Evolutionary conservation across 1,140 invertebrate genomes (phyloP).

Genomic region (Microvelia longipes): DNA sequence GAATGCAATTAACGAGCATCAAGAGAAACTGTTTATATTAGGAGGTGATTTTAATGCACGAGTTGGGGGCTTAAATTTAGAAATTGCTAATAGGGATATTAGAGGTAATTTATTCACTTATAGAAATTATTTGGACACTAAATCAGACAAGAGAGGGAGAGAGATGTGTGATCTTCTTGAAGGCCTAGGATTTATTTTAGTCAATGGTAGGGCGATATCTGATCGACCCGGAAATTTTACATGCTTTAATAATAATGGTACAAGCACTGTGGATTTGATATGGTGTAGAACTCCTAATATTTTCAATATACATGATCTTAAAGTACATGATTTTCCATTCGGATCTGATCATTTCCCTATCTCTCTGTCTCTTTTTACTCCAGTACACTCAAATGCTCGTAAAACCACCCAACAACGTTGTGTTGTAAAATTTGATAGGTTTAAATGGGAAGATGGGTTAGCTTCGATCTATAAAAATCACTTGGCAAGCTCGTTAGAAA

Average conservation of each 20-base stretch:
- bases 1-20: not conserved
- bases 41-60: not conserved
- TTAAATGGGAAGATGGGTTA: not conserved
- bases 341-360: not conserved
- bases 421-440: not conserved
- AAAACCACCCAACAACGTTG: not conserved
- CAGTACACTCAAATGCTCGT: not conserved
- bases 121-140: not conserved
- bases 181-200: constrained; percentile 1
- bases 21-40: not conserved
- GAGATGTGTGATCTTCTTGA: not conserved
- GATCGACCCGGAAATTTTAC: not conserved
- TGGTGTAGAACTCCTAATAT: not conserved
- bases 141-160: not conserved
- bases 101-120: not conserved
- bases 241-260: not conserved
- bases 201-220: not conserved
- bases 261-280: constrained; percentile 1
- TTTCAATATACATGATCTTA: not conserved
- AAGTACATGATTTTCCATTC: not conserved
- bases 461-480: not conserved
- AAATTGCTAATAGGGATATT: not conserved
- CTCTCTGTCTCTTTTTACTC: not conserved
- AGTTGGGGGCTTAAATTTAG: not conserved
- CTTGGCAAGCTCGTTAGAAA: not conserved